These are phyloP conservation scores for Ceratitis capitata DNA, from an alignment of 1,140 invertebrate species.

Conservation along the genomic window DNA sequence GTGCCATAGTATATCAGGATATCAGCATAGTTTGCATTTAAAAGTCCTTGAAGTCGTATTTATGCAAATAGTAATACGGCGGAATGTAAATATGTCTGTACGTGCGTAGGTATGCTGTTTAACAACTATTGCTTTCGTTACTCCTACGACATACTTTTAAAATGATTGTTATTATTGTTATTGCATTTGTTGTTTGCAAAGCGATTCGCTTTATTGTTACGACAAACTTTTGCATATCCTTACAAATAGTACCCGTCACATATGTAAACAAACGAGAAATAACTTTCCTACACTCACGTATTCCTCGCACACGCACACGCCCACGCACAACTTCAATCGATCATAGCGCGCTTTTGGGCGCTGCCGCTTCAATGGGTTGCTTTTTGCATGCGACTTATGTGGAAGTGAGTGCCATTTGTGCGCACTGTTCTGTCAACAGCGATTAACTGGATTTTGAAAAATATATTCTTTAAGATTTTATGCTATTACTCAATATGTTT, in stretches of 20 bases:
- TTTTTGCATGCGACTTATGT: not conserved
- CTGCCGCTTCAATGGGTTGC: not conserved
- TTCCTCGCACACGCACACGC: not conserved
- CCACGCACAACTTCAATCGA: not conserved
- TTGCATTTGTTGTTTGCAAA: constrained; percentile 13
- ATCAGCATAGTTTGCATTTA: constrained; percentile 35
- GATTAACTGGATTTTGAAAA: not conserved
- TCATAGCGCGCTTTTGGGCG: not conserved
- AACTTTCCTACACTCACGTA: not conserved
- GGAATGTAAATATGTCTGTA: not conserved
- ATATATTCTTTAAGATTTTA: not conserved
- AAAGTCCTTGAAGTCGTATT: constrained; percentile 42
- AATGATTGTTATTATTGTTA: constrained; percentile 7
- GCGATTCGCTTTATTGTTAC: constrained; percentile 34
- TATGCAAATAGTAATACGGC: not conserved
- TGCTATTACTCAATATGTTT: not conserved
- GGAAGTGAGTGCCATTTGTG: not conserved
- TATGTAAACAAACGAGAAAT: not conserved
- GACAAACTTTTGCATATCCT: constrained; percentile 41
- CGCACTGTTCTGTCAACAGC: not conserved
- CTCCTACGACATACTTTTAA: no score
- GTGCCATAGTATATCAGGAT: no score
- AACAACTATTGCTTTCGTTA: no score
- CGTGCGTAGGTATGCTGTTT: not conserved
- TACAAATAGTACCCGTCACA: constrained; percentile 14